Evolutionary conservation across 1,140 invertebrate species (phyloP).

Genomic region (Ceratitis capitata): DNA sequence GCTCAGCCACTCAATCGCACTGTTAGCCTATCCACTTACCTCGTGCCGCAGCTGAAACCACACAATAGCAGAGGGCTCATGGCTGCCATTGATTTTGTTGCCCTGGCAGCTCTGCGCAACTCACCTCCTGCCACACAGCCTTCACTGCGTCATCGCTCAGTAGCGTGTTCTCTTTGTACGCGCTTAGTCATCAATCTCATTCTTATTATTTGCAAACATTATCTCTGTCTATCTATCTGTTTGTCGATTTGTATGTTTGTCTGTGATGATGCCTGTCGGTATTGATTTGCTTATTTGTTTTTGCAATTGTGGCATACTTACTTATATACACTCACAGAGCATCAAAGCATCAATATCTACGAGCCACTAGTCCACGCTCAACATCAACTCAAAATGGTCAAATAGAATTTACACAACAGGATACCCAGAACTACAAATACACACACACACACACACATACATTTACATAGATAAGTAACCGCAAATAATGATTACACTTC

Average conservation of each 20-base stretch:
- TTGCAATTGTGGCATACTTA: not conserved
- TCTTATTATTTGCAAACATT: slow-evolving; percentile 35
- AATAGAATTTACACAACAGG: not conserved
- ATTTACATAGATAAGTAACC: not conserved
- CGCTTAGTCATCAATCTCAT: slow-evolving; percentile 25
- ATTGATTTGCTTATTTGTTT: slow-evolving; percentile 13
- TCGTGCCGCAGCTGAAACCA: not conserved
- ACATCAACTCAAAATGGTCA: slow-evolving; percentile 5
- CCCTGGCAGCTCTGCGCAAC: too few species aligned
- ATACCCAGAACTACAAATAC: not conserved
- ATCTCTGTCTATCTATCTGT: too few species aligned
- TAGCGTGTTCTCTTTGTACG: not conserved
- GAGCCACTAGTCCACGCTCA: not conserved
- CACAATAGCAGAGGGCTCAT: not conserved
- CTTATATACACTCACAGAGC: not conserved
- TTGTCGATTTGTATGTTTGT: too few species aligned
- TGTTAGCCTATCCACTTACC: not conserved
- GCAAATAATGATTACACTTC: slow-evolving; percentile 36
- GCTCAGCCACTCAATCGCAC: slow-evolving; percentile 22
- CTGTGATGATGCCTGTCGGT: too few species aligned
- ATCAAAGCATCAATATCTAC: not conserved
- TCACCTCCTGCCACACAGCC: not conserved
- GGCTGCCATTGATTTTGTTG: not conserved
- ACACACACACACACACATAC: not conserved
- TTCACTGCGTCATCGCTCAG: not conserved